These are phyloP conservation scores for Bucco capensis DNA, from an alignment of 2,113 vertebrate species.

Conservation along the genomic window DNA sequence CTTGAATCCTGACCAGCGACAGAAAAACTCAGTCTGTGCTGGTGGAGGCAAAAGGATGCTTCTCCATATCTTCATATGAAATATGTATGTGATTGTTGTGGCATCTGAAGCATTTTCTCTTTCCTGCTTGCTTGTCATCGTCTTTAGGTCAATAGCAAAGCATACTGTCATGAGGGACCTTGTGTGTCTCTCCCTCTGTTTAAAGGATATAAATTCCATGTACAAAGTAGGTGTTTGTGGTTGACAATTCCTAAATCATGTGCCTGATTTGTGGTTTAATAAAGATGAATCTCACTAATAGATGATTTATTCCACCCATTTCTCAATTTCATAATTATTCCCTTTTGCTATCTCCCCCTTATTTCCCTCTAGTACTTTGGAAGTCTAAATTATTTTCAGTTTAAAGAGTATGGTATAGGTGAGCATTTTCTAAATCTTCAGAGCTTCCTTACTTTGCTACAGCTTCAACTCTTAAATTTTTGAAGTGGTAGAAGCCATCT, in stretches of 20 bases:
- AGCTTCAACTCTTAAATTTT: conserved; percentile 16
- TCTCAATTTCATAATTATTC: background rate
- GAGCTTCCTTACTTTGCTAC: background rate
- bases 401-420: background rate
- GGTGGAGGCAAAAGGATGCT: background rate
- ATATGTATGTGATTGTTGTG: background rate
- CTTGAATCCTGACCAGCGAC: background rate
- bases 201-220: background rate
- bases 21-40: background rate
- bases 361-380: background rate
- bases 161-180: background rate
- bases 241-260: background rate
- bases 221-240: background rate
- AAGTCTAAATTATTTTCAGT: background rate
- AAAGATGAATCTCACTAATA: background rate
- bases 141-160: conserved; percentile 14
- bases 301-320: background rate
- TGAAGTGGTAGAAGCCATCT: conserved; percentile 49
- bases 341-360: background rate
- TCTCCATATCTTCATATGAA: background rate
- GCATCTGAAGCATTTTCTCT: background rate
- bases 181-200: background rate
- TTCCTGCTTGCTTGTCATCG: background rate
- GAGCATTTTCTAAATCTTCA: background rate
- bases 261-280: background rate